Percentiles rank a stretch among this genome's conserved stretches.
Conservation (phyloP, 2,888 invertebrate genomes). For the Scaptomyza cyrtandrae region DNA sequence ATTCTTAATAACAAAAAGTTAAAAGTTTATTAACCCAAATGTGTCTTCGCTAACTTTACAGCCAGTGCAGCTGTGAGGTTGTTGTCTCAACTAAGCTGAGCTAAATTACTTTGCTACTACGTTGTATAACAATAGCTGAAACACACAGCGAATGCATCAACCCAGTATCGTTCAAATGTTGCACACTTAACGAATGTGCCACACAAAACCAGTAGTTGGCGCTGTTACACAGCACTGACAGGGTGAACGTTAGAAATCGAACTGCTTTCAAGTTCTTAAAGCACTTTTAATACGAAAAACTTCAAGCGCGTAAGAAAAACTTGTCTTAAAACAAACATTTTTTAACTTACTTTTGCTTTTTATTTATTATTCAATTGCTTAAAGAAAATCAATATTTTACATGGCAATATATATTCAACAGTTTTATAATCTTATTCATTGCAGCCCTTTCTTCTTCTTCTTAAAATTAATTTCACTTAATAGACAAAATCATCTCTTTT, state of each 20-base stretch:
- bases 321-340: too few species aligned
- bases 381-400: too few species aligned
- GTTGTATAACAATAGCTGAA: not conserved
- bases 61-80: not conserved
- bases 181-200: not conserved
- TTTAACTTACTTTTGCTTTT: too few species aligned
- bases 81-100: not conserved
- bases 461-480: not conserved
- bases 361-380: too few species aligned
- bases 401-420: too few species aligned
- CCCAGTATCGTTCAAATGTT: not conserved
- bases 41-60: too few species aligned
- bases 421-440: not conserved
- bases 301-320: too few species aligned
- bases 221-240: conserved; percentile 17
- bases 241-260: not conserved
- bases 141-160: not conserved
- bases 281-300: too few species aligned
- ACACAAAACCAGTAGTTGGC: not conserved
- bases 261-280: not conserved
- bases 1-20: too few species aligned
- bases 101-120: not conserved
- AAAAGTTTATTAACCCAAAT: too few species aligned
- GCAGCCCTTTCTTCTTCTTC: not conserved
- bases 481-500: too few species aligned